Conservation (phyloP, 2,888 invertebrate species). For the Sabatieria punctata region DNA sequence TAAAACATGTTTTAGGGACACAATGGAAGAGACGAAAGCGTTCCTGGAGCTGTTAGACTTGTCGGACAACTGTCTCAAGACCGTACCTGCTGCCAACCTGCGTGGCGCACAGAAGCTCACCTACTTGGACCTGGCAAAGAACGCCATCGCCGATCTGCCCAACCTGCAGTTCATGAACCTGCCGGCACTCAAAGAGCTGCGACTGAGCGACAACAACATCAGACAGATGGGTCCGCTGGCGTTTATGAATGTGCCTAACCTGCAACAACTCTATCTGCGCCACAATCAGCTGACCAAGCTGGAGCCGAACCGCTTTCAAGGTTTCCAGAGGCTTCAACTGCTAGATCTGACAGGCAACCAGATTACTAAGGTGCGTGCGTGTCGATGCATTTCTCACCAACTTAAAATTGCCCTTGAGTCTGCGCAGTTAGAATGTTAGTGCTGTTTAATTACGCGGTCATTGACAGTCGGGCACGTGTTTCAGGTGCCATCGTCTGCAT, state of each 20-base stretch:
- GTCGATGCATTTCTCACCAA: too few relatives aligned
- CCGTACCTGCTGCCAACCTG: conserved; percentile 63
- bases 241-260: conserved; percentile 60
- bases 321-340: conserved; percentile 53
- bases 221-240: conserved; percentile 57
- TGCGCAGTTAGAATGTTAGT: too few relatives aligned
- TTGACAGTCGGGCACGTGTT: too few relatives aligned
- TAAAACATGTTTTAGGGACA: conserved; percentile 14
- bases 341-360: conserved; percentile 59
- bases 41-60: conserved; percentile 57
- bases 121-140: conserved; percentile 54
- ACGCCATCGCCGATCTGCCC: conserved; percentile 56
- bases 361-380: conserved; percentile 54
- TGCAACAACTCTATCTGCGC: conserved; percentile 52
- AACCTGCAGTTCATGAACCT: conserved; percentile 59
- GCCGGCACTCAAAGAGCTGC: conserved; percentile 50
- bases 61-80: conserved; percentile 59
- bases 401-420: too few relatives aligned
- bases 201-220: conserved; percentile 41
- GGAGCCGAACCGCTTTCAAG: conserved; percentile 61
- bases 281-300: conserved; percentile 62
- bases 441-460: too few relatives aligned
- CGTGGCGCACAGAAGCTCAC: conserved; percentile 55
- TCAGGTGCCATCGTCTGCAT: conserved; percentile 43
- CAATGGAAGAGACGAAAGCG: conserved; percentile 19